Conservation (phyloP, 2,113 vertebrate genomes). For the Rhadina sibilatrix region DNA sequence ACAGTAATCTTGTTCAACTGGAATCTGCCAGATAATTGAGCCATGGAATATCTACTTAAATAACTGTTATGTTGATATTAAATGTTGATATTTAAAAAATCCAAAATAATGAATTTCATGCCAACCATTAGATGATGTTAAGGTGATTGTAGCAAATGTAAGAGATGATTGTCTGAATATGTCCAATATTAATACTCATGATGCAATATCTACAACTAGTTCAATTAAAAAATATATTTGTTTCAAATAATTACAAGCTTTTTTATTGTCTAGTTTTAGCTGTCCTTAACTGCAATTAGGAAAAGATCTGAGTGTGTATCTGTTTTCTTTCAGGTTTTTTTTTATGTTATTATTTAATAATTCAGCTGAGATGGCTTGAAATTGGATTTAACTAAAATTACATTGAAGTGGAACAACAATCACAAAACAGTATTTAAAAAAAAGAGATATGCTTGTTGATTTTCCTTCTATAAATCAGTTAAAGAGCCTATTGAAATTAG, state of each 20-base stretch:
- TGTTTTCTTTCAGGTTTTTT: background rate
- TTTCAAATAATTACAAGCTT: background rate
- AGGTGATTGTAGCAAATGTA: background rate
- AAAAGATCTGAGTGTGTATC: background rate
- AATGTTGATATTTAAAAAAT: background rate
- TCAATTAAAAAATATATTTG: background rate
- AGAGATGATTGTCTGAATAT: background rate
- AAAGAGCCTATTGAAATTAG: background rate
- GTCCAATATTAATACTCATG: background rate
- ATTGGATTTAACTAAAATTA: slow-evolving; percentile 30
- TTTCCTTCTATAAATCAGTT: background rate
- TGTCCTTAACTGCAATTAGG: background rate
- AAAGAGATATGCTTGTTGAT: background rate
- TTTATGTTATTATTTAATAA: slow-evolving; percentile 21
- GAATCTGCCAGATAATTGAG: background rate
- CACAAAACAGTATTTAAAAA: background rate
- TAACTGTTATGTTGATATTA: background rate
- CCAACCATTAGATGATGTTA: background rate
- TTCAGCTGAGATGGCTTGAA: slow-evolving; percentile 3
- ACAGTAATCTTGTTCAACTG: background rate
- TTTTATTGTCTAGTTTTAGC: background rate
- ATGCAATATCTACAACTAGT: background rate
- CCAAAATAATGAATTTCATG: background rate
- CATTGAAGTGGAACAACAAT: background rate
- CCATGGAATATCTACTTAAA: background rate